phyloP scores from a whole-genome alignment of 2,797 vertebrate genomes.

The Echeneis naucrates region DNA sequence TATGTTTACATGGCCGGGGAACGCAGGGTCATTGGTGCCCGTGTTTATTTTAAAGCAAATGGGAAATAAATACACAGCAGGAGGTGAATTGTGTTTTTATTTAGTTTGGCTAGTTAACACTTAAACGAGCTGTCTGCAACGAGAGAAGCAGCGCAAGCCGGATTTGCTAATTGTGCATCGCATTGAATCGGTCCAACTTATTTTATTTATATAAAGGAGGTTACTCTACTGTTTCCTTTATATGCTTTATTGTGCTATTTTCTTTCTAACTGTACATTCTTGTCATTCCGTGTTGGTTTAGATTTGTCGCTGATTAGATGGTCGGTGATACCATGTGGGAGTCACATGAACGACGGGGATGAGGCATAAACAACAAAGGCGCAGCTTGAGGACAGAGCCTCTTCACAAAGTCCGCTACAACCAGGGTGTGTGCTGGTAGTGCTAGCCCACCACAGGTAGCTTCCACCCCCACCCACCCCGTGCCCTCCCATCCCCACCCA shows the following conservation, averaged over 20 bases:
- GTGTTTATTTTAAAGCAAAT: fast-evolving
- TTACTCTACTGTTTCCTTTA: no score
- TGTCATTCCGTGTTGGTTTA: conserved; percentile 35
- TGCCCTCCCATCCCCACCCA: not conserved
- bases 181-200: not conserved
- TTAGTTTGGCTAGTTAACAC: not conserved
- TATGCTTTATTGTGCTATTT: no score
- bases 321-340: conserved; percentile 80
- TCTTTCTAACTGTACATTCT: conserved; percentile 4
- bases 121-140: not conserved
- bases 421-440: conserved; percentile 53
- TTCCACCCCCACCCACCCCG: conserved; percentile 30
- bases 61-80: not conserved
- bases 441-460: conserved; percentile 46
- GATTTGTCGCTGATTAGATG: conserved; percentile 73
- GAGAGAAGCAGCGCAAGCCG: not conserved
- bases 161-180: not conserved
- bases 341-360: conserved; percentile 86
- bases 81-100: not conserved
- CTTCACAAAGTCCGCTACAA: conserved; percentile 46
- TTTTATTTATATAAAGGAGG: no score
- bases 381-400: conserved; percentile 61
- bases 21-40: not conserved
- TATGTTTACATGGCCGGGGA: not conserved
- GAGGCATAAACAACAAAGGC: conserved; percentile 75